A percentile compares a stretch with the other conserved stretches of the same genome.
These are phyloP conservation scores for Coelopa pilipes DNA, from an alignment of 2,888 invertebrate genomes.

Conservation along the genomic window DNA sequence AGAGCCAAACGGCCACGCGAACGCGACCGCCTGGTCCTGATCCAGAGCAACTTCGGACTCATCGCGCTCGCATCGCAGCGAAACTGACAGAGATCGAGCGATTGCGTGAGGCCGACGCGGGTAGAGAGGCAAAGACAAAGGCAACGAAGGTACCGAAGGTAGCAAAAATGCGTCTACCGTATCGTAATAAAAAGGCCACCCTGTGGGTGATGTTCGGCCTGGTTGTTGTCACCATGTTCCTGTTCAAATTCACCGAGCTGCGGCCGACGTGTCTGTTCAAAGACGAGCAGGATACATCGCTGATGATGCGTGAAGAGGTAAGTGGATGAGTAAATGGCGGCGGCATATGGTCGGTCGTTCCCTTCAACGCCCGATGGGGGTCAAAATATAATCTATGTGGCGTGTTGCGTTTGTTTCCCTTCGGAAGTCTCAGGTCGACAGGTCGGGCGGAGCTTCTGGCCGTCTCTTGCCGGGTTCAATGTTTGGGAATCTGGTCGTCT, in stretches of 20 bases:
- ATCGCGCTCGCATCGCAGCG: too few species aligned
- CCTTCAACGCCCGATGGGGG: too few species aligned
- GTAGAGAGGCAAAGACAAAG: background rate
- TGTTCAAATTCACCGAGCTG: constrained; percentile 66
- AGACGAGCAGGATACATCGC: constrained; percentile 59
- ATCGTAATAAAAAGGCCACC: constrained; percentile 65
- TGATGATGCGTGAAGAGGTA: constrained; percentile 65
- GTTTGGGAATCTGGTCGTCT: too few species aligned
- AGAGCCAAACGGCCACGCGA: too few species aligned
- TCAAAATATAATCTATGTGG: too few species aligned
- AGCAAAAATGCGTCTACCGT: constrained; percentile 64
- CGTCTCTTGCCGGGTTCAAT: too few species aligned
- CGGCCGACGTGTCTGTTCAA: constrained; percentile 66
- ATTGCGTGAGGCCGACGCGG: background rate
- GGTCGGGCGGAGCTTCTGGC: too few species aligned
- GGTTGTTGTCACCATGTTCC: constrained; percentile 65
- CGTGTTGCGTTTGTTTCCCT: too few species aligned
- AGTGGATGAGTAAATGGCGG: constrained; percentile 43
- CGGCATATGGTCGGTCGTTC: background rate
- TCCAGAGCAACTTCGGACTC: too few species aligned
- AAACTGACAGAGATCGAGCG: too few species aligned
- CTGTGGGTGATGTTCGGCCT: constrained; percentile 64
- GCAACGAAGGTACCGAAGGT: constrained; percentile 26
- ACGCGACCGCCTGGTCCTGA: too few species aligned
- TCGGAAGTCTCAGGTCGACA: too few species aligned